phyloP scores from a whole-genome alignment of 2,113 vertebrate species.

The Nannobrachium achirus region DNA sequence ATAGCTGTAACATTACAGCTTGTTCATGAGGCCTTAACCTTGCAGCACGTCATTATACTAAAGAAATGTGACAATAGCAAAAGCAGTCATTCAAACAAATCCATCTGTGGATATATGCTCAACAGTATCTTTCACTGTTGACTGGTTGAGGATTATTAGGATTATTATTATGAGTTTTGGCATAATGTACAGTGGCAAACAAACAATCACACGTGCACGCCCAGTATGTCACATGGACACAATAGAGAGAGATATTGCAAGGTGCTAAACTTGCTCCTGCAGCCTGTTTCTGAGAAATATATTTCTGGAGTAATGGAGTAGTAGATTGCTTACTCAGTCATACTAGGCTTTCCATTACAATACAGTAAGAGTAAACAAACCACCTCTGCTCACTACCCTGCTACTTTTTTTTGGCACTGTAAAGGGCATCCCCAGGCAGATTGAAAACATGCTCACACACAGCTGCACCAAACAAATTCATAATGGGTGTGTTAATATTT shows the following conservation, averaged over 20 bases:
- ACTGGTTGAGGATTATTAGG: conserved; percentile 59
- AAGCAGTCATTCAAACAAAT: not conserved
- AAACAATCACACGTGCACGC: conserved; percentile 31
- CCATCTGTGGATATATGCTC: conserved; percentile 11
- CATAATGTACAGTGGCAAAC: conserved; percentile 21
- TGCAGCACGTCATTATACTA: not conserved
- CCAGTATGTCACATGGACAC: conserved; percentile 4
- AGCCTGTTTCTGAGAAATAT: no score
- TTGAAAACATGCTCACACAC: no score
- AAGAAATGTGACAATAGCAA: not conserved
- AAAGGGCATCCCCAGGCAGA: no score
- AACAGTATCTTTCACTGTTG: conserved; percentile 2
- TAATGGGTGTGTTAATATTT: no score
- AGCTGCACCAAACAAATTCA: no score
- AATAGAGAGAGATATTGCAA: not conserved
- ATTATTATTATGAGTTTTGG: conserved; percentile 52
- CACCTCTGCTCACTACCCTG: no score
- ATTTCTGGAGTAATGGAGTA: no score
- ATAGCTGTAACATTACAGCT: not conserved
- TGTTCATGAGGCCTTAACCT: not conserved
- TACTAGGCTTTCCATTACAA: no score
- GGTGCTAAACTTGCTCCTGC: not conserved
- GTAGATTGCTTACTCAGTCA: no score
- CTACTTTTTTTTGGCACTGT: no score
- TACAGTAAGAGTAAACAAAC: no score